These are phyloP conservation scores for Mormyrus iriodes DNA, from an alignment of 2,113 vertebrate species.

Conservation along the genomic window DNA sequence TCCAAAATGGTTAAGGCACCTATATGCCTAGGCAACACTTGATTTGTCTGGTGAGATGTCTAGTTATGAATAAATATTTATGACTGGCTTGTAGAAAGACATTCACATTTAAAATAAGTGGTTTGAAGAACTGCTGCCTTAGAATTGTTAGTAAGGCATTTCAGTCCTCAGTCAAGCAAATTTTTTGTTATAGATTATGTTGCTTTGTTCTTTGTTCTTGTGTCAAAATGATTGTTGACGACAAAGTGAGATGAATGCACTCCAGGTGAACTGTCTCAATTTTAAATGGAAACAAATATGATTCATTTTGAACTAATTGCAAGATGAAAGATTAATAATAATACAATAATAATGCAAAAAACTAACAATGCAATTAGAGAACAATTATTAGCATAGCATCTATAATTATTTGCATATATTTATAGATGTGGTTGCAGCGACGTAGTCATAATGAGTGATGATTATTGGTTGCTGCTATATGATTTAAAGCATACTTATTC, in stretches of 20 bases:
- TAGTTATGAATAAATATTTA: neutral
- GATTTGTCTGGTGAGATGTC: neutral
- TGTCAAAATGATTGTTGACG: neutral
- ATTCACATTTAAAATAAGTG: neutral
- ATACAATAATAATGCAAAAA: neutral
- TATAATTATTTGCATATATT: slow-evolving; percentile 20
- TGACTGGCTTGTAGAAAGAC: neutral
- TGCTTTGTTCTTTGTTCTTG: neutral
- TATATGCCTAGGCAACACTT: neutral
- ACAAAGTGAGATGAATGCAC: slow-evolving; percentile 12
- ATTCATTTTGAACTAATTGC: neutral
- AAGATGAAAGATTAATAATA: neutral
- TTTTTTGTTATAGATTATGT: neutral
- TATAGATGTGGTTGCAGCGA: slow-evolving; percentile 8
- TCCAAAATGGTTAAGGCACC: neutral
- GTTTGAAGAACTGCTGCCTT: neutral
- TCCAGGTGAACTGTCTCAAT: slow-evolving; percentile 10
- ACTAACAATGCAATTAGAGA: slow-evolving; percentile 7
- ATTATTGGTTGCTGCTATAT: slow-evolving; percentile 8
- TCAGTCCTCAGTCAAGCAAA: neutral
- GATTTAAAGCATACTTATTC: slow-evolving; percentile 26
- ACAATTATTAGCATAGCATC: slow-evolving; percentile 17
- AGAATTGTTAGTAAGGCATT: neutral
- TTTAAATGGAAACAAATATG: neutral
- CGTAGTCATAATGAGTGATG: neutral